Conservation (phyloP, 2,888 invertebrate species). For the Caenorhabditis afra region DNA sequence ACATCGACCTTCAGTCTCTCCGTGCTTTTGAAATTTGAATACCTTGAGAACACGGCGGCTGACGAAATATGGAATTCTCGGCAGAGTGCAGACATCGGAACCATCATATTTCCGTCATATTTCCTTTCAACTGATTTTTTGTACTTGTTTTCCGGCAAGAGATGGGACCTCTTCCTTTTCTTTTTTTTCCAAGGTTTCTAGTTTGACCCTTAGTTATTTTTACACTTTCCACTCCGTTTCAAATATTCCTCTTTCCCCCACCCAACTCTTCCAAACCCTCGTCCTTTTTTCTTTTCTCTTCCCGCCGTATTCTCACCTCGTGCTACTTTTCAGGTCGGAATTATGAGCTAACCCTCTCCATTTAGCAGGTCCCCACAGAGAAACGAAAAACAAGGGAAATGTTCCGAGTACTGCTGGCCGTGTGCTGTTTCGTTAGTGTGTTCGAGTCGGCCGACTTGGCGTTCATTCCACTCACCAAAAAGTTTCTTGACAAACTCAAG, state of each 20-base stretch:
- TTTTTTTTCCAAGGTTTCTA: conserved; percentile 30
- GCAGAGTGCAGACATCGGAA: conserved; percentile 25
- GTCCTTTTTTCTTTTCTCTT: conserved; percentile 27
- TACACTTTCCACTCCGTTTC: conserved; percentile 27
- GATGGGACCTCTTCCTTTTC: conserved; percentile 19
- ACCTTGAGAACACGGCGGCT: conserved; percentile 44
- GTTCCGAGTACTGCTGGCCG: conserved; percentile 45
- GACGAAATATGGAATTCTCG: conserved; percentile 14
- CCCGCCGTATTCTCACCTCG: conserved; percentile 3
- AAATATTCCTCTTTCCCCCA: conserved; percentile 24
- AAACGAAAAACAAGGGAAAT: conserved; percentile 8
- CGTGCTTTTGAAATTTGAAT: conserved; percentile 47
- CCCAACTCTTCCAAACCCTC: conserved; percentile 16
- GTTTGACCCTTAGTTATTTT: conserved; percentile 55
- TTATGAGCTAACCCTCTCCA: conserved; percentile 34
- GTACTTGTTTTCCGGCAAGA: conserved; percentile 34
- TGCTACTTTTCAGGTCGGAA: conserved; percentile 42
- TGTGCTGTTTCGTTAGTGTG: conserved; percentile 28
- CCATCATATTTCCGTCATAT: conserved; percentile 38
- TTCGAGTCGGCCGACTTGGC: conserved; percentile 56
- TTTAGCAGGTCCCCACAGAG: neutral
- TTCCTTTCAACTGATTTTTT: conserved; percentile 55
- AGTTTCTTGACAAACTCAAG: conserved; percentile 73
- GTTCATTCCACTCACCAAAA: conserved; percentile 69
- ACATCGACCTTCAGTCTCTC: conserved; percentile 35